Conservation (phyloP, 2,797 vertebrate genomes). For the Rhadinocentrus ornatus region DNA sequence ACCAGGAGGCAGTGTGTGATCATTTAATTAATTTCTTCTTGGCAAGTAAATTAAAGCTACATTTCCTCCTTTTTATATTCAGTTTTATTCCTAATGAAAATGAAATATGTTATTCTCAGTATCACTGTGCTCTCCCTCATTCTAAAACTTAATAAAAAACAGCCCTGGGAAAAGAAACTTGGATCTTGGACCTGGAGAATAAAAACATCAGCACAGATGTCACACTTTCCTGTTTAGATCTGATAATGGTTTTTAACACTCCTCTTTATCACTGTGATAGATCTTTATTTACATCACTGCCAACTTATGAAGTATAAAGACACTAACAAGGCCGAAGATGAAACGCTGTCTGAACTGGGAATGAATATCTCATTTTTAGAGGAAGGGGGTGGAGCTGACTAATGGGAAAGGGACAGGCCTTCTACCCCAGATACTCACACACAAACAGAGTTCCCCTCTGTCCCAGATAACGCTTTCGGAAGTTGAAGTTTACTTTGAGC, state of each 20-base stretch:
- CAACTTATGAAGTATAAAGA: conserved; percentile 35
- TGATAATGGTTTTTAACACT: conserved; percentile 34
- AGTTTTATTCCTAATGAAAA: conserved; percentile 7
- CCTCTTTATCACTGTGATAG: conserved; percentile 15
- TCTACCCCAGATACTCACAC: conserved; percentile 36
- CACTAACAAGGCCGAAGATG: conserved; percentile 24
- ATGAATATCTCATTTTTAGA: conserved; percentile 20
- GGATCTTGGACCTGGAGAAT: not conserved
- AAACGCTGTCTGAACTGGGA: conserved; percentile 37
- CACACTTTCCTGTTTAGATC: conserved; percentile 16
- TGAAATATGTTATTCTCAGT: not conserved
- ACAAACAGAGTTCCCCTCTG: conserved; percentile 41
- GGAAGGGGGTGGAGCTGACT: conserved; percentile 31
- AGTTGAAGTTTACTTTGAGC: conserved; percentile 79
- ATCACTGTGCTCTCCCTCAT: not conserved
- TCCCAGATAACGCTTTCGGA: conserved; percentile 75
- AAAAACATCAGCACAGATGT: conserved; percentile 20
- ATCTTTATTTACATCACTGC: conserved; percentile 23
- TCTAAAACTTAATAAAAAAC: conserved; percentile 9
- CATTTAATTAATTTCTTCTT: not conserved
- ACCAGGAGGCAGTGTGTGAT: conserved; percentile 76
- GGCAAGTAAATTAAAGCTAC: conserved; percentile 14
- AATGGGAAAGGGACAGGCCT: conserved; percentile 36
- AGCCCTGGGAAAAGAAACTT: not conserved
- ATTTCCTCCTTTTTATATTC: not conserved